Conservation (phyloP, 2,888 invertebrate species). For the Ormyrus thymus region DNA sequence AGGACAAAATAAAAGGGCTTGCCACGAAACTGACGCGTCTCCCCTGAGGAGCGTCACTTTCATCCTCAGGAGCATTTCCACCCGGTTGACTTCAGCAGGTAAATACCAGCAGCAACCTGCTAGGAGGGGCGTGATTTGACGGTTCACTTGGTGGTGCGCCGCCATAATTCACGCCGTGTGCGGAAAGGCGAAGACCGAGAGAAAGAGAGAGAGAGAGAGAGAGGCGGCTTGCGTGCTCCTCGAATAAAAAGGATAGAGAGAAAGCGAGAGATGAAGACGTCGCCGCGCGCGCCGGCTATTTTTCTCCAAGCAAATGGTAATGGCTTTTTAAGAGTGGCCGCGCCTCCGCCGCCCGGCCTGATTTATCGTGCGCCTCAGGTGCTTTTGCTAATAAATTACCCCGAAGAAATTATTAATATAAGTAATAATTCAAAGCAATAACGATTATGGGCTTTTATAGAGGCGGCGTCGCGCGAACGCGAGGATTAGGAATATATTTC, state of each 20-base stretch:
- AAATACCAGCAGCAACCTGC: conserved; percentile 1
- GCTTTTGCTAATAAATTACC: conserved; percentile 45
- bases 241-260: conserved; percentile 4
- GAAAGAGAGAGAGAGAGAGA: conserved; percentile 15
- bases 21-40: neutral
- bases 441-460: neutral
- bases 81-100: neutral
- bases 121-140: conserved; percentile 67
- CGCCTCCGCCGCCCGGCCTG: conserved; percentile 33
- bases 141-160: conserved; percentile 59
- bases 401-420: conserved; percentile 39
- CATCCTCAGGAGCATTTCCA: no score
- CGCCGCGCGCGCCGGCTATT: conserved; percentile 29
- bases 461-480: neutral
- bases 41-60: neutral
- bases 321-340: conserved; percentile 51
- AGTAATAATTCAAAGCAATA: conserved; percentile 37
- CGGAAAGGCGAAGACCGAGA: neutral
- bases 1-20: neutral
- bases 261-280: conserved; percentile 50
- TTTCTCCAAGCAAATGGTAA: conserved; percentile 50
- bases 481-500: conserved; percentile 13
- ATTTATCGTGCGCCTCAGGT: conserved; percentile 40
- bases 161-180: conserved; percentile 64
- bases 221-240: neutral